Evolutionary conservation across 1,140 invertebrate genomes (phyloP).

Genomic region (Chrysopa pallens): DNA sequence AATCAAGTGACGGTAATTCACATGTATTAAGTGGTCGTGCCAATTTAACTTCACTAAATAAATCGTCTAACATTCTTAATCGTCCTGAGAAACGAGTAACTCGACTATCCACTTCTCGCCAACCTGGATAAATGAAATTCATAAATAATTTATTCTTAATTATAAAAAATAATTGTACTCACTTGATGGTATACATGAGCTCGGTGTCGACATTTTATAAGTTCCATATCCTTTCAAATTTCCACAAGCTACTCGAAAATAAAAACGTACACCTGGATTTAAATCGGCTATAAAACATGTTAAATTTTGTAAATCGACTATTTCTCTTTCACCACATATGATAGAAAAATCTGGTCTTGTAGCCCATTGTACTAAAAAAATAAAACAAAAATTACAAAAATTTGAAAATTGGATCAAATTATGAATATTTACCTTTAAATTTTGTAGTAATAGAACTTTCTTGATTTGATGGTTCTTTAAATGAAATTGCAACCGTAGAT

Average conservation of each 20-base stretch:
- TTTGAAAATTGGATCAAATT: not conserved
- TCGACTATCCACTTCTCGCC: slow-evolving; percentile 58
- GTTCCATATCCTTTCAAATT: slow-evolving; percentile 83
- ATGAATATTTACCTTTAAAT: slow-evolving; percentile 52
- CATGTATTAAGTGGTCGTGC: slow-evolving; percentile 39
- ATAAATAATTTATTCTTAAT: not conserved
- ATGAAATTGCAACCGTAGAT: slow-evolving; percentile 52
- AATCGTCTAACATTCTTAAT: slow-evolving; percentile 48
- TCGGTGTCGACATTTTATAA: slow-evolving; percentile 53
- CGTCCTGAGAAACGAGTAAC: slow-evolving; percentile 40
- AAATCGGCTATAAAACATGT: slow-evolving; percentile 51
- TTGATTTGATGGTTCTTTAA: slow-evolving; percentile 45
- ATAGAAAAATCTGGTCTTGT: slow-evolving; percentile 58
- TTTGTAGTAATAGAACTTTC: slow-evolving; percentile 68
- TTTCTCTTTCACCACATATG: slow-evolving; percentile 56
- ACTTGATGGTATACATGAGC: slow-evolving; percentile 79
- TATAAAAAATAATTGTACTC: slow-evolving; percentile 23
- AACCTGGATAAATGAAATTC: slow-evolving; percentile 30
- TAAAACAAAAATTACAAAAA: slow-evolving; percentile 4
- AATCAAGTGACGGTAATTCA: slow-evolving; percentile 31
- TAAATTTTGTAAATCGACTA: slow-evolving; percentile 43
- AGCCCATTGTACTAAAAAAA: slow-evolving; percentile 67
- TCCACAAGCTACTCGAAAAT: slow-evolving; percentile 67
- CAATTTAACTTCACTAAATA: slow-evolving; percentile 51
- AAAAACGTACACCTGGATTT: slow-evolving; percentile 66